Percentiles rank a stretch among this genome's conserved stretches.
These are phyloP conservation scores for Cephalopterus ornatus DNA, from an alignment of 2,113 vertebrate genomes.

Conservation along the genomic window DNA sequence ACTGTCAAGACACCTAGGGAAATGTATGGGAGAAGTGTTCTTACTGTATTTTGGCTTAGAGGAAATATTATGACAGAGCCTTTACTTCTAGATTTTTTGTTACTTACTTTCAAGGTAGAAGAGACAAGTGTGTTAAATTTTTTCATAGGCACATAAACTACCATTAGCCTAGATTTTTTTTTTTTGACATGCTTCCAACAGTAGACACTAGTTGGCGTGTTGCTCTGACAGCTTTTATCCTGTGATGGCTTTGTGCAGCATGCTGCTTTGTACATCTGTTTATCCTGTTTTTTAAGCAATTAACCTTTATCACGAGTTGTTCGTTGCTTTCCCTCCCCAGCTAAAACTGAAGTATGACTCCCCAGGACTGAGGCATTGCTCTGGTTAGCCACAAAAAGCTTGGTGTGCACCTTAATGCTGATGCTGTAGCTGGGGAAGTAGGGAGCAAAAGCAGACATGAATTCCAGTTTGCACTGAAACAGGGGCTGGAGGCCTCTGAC, in stretches of 20 bases:
- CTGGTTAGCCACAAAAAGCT: not conserved
- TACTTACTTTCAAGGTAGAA: not conserved
- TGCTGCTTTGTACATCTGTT: not conserved
- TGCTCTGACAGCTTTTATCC: not conserved
- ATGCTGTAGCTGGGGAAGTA: not conserved
- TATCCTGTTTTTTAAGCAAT: not conserved
- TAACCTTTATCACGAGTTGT: not conserved
- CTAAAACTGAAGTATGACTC: not conserved
- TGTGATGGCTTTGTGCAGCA: not conserved
- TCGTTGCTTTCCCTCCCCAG: not conserved
- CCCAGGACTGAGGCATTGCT: not conserved
- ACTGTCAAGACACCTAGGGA: not conserved
- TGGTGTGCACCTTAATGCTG: accelerated
- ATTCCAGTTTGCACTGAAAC: not conserved
- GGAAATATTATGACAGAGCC: not conserved
- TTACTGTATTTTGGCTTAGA: not conserved
- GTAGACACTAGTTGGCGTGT: not conserved
- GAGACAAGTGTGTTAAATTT: not conserved
- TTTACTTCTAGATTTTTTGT: not conserved
- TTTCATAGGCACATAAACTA: not conserved
- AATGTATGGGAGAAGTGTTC: not conserved
- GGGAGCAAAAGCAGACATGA: not conserved
- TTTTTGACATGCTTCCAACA: not conserved
- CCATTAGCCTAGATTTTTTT: not conserved
- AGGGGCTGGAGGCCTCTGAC: not conserved